Evolutionary conservation across 2,888 invertebrate species (phyloP).

Genomic region (Myathropa florea): DNA sequence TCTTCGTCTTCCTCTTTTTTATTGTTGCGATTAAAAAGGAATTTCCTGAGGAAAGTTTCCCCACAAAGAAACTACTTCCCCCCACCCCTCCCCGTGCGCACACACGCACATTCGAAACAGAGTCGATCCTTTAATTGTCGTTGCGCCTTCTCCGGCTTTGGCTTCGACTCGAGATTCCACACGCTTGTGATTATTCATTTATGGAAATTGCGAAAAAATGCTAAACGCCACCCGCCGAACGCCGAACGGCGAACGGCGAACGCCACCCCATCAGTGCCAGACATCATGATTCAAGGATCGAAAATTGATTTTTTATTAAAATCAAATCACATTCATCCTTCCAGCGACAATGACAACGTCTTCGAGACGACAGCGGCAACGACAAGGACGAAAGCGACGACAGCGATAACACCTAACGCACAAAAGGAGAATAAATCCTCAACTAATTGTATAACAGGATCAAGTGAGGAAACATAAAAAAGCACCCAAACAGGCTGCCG

Average conservation of each 20-base stretch:
- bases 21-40: constrained; percentile 23
- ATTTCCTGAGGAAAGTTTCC: not conserved
- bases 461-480: constrained; percentile 30
- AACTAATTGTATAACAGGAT: constrained; percentile 58
- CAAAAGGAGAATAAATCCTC: constrained; percentile 54
- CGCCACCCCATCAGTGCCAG: not conserved
- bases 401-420: not conserved
- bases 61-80: not conserved
- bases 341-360: constrained; percentile 17
- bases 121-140: constrained; percentile 13
- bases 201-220: constrained; percentile 32
- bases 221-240: not conserved
- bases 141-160: constrained; percentile 3
- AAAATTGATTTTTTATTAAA: constrained; percentile 66
- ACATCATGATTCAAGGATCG: constrained; percentile 34
- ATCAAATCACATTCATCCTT: constrained; percentile 46
- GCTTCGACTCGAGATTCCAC: not conserved
- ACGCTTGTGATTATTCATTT: constrained; percentile 41
- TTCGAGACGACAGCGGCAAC: not conserved
- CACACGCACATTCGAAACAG: not conserved
- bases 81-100: not conserved
- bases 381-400: not conserved
- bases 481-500: constrained; percentile 27
- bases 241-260: not conserved
- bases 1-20: not conserved